Base-by-base conservation (phyloP, 1,140 invertebrate genomes). In the Galleria mellonella region DNA sequence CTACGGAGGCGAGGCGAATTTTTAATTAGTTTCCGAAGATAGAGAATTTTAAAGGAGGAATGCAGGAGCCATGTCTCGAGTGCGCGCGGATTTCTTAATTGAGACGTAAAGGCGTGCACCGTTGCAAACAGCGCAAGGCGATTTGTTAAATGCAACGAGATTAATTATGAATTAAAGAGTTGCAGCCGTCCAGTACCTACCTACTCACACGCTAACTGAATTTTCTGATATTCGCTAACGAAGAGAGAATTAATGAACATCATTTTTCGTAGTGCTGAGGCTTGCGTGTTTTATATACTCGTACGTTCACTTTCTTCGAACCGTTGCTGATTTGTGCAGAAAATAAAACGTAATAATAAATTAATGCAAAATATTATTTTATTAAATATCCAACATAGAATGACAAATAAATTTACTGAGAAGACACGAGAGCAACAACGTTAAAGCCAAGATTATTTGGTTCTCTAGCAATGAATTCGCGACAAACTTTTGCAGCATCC, bases 361-460 rank as follows among this genome's bases (percentile, higher is more conserved):
- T 35, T 11, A 14, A 35, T 10, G 11, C 17, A 1, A 11, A 35
- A 13, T 35, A 35, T 8, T 35, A 11, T 7, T 35, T 10, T 11
- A 14, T 35, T 23, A 3, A 7, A 8, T 35, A 12, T 10, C n/a
- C 8, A 11, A 7, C 11, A 35, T 8, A 35, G 1, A 12, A 8
- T 35, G 43, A 89, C 91, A 43, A 95, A 97, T 86, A 91, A 93
- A 72, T 90, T n/a, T 92, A 88, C 91, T 67, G 94, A 94, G 14
- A 87, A 88, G 59, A 93, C 94, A 83, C 96, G 94, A 88, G 76
- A 41, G 93, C 93, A 55, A 94, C 88, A 12, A 94, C 89, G 23
- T 93, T 94, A 68, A 97, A 97, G 51, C 92, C 91, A 36, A 96
- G 82, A 66, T 96, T 92, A 30, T 92, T 89, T 0, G 94, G 93